Base-by-base conservation (phyloP, 2,797 vertebrate species). In the Urocyon cinereoargenteus region DNA sequence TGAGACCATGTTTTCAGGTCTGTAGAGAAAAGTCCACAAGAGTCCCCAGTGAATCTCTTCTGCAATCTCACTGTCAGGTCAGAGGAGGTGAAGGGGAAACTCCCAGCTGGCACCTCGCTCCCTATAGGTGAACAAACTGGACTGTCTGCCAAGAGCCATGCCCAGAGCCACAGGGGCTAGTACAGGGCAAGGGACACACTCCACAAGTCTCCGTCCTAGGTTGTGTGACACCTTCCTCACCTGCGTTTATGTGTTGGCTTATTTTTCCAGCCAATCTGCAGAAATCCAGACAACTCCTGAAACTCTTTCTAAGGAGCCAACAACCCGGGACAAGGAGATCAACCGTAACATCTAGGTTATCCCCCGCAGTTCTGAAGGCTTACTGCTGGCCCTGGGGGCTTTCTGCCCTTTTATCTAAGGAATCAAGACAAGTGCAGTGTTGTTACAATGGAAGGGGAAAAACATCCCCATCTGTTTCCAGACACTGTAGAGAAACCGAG, bases 321-420 rank as follows among this genome's bases (percentile, higher is more conserved):
- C 7, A 15, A 2, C 3, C 10, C 1, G 16, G 15, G 53, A 68
- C 34, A 10, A 0, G 10, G n/a, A 19, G 15, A 40, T n/a, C 31
- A 21, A 2, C 49, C 13, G 31, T 0, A 21, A 2, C 34, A 28
- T 6, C 0, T 0, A 14, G 36, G 21, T 18, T 14, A n/a, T 1
- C 9, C 18, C 9, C 18, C 14, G 18, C 12, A 12, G 3, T 16
- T 85, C 62, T 55, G 0, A 18, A 53, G 34, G 49, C 36, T 68
- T 10, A 34, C 19, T 36, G 4, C 51, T 26, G 34, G 10, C 22
- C 5, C 0, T 57, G 28, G 19, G 75, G 3, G 2, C 0, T 28
- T 53, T 36, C 24, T 13, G 1, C 59, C n/a, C 51, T 28, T 72
- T 40, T 66, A 21, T 55, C 19, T 83, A 11, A 73, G 24, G 9